Base-by-base conservation (phyloP, 2,113 vertebrate genomes). In the Oenanthe melanoleuca region DNA sequence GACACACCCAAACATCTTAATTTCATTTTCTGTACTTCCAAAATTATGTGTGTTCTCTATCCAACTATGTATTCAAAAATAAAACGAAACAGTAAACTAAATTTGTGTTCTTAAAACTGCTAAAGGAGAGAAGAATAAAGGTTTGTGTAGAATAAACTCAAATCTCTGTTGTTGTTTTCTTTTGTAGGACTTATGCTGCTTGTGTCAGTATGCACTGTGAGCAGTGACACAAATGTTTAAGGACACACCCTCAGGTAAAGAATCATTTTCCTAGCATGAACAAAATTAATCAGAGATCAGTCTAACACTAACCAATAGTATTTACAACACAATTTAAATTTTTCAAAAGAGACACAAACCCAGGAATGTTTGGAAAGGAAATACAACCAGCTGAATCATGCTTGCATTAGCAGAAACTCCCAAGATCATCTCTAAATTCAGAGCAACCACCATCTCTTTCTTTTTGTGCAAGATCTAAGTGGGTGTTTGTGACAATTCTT, bases 281-380 rank as follows among this genome's bases (percentile, higher is more conserved):
- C 57, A 93, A 45, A 50, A 92, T 91, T 92, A 95, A 93, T 94
- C 87, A 88, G 38, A 91, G 56, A 52, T 70, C 91, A 95, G 22
- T 82, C 56, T 88, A 92, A 91, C 34, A 52, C n/a, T 55, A 93
- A 72, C 33, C 49, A 78, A 56, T 55, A 80, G 28, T 53, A 85
- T 87, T 95, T 93, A 69, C 8, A 26, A 19, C 31, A 94, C 24
- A 55, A 50, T 82, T 94, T 75, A 89, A 81, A 70, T 74, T 67
- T 45, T 56, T 44, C 57, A 83, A 65, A 8, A 71, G n/a, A 91
- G 55, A 91, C 21, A 89, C 21, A 95, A 63, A 70, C 7, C 20
- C 37, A 92, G n/a, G 19, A 92, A 87, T 14, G 44, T 96, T 74
- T 65, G 79, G 71, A 80, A 95, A 88, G 63, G 56, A 86, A 81